Percentiles rank a stretch among this genome's conserved stretches.
Evolutionary conservation across 92 coral and sea anemone genomes (phyloP).

Genomic region (Epizoanthus rinbou): DNA sequence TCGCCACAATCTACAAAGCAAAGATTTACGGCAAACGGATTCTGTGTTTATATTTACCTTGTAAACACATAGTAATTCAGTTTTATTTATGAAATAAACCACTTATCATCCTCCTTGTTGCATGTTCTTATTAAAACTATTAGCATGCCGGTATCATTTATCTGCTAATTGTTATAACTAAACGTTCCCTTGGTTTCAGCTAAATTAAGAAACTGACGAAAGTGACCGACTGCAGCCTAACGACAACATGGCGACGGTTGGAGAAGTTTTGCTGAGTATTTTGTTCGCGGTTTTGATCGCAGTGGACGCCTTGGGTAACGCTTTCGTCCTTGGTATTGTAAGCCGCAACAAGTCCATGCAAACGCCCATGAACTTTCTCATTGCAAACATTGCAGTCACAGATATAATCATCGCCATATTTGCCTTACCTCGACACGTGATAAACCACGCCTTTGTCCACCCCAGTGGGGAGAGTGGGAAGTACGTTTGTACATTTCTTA

Average conservation of each 20-base stretch:
- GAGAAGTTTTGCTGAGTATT: constrained; percentile 27
- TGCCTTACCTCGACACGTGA: constrained; percentile 42
- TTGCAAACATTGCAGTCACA: constrained; percentile 59
- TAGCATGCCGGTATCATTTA: too few relatives aligned
- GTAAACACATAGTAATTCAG: too few relatives aligned
- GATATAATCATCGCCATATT: constrained; percentile 59
- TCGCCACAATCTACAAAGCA: too few relatives aligned
- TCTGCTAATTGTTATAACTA: too few relatives aligned
- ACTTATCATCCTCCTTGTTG: too few relatives aligned
- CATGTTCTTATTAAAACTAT: too few relatives aligned
- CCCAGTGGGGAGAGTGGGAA: constrained; percentile 57
- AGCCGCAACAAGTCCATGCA: constrained; percentile 51
- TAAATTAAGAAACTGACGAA: too few relatives aligned
- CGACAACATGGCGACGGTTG: constrained; percentile 16
- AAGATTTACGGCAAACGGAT: too few relatives aligned
- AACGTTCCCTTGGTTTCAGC: too few relatives aligned
- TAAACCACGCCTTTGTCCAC: constrained; percentile 49
- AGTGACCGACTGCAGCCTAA: too few relatives aligned
- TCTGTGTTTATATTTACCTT: too few relatives aligned
- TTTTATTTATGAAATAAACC: too few relatives aligned
- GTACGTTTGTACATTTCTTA: constrained; percentile 55
- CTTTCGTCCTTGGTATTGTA: constrained; percentile 56
- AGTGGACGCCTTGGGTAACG: constrained; percentile 52
- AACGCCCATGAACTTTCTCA: constrained; percentile 70
- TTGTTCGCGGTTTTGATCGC: constrained; percentile 44